phyloP scores from a whole-genome alignment of 2,888 invertebrate species.

The Teleiodes luculella region DNA sequence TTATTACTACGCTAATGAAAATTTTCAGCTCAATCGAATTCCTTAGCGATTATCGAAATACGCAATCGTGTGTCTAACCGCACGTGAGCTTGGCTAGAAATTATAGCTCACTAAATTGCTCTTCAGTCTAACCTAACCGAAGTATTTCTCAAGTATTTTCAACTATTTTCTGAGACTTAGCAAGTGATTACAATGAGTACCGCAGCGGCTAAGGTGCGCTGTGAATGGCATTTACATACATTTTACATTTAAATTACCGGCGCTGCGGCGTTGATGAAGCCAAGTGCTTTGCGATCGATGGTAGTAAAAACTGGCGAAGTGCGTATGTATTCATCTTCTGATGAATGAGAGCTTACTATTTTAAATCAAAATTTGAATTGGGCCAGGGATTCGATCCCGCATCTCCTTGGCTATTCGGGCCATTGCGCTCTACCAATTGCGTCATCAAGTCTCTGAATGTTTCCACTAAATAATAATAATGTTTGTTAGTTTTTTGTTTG shows the following conservation, averaged over 20 bases:
- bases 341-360: no score
- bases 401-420: no score
- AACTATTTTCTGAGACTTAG: not conserved
- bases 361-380: no score
- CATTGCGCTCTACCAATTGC: no score
- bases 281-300: not conserved
- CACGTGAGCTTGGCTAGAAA: not conserved
- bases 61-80: not conserved
- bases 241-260: constrained; percentile 57
- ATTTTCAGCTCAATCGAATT: no score
- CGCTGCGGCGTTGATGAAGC: constrained; percentile 17
- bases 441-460: no score
- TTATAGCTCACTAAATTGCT: not conserved
- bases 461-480: no score
- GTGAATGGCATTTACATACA: constrained; percentile 56
- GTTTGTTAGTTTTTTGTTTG: no score
- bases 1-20: no score
- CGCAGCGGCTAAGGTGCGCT: constrained; percentile 33
- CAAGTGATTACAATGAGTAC: not conserved
- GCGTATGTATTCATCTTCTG: no score
- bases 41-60: not conserved
- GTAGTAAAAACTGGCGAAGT: not conserved
- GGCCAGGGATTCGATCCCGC: no score
- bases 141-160: not conserved
- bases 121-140: not conserved